Percentiles rank a stretch among this genome's conserved stretches.
Conservation (phyloP, 37 sponge, comb jelly and placozoan species). For the Lycopodina hypogea region DNA sequence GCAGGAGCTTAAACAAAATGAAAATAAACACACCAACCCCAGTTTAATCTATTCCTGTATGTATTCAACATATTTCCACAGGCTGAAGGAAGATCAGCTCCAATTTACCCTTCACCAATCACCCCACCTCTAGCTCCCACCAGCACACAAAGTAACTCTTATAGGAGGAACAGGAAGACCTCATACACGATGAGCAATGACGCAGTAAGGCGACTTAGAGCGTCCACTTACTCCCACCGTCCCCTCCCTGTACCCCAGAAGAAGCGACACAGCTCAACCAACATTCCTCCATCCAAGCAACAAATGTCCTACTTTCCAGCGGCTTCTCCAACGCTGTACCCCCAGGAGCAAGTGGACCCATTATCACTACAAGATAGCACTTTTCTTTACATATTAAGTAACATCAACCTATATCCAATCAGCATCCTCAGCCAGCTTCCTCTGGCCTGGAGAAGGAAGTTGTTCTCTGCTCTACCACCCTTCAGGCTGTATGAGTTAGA, state of each 20-base stretch:
- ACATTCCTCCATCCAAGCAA: background rate
- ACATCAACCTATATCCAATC: background rate
- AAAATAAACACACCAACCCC: too few relatives aligned
- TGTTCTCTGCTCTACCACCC: constrained; percentile 7
- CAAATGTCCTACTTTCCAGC: background rate
- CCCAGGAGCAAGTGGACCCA: background rate
- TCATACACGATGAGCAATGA: too few relatives aligned
- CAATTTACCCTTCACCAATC: too few relatives aligned
- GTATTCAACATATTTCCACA: too few relatives aligned
- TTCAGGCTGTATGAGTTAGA: constrained; percentile 1
- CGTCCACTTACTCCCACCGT: background rate
- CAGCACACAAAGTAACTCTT: too few relatives aligned
- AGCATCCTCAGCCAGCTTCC: constrained; percentile 5
- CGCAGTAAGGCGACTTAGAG: background rate
- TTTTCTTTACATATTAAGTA: constrained; percentile 12
- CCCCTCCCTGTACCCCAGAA: background rate
- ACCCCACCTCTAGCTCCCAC: too few relatives aligned
- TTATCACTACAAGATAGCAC: constrained; percentile 17
- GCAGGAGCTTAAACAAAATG: too few relatives aligned
- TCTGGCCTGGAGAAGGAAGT: background rate
- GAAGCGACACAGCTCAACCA: background rate
- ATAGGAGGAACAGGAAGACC: too few relatives aligned
- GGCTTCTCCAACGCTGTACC: background rate
- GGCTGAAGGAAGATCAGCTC: too few relatives aligned
- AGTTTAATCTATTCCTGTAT: too few relatives aligned